Percentiles rank a stretch among this genome's conserved stretches.
Conservation (phyloP, 2,797 vertebrate species). For the Dallia pectoralis region DNA sequence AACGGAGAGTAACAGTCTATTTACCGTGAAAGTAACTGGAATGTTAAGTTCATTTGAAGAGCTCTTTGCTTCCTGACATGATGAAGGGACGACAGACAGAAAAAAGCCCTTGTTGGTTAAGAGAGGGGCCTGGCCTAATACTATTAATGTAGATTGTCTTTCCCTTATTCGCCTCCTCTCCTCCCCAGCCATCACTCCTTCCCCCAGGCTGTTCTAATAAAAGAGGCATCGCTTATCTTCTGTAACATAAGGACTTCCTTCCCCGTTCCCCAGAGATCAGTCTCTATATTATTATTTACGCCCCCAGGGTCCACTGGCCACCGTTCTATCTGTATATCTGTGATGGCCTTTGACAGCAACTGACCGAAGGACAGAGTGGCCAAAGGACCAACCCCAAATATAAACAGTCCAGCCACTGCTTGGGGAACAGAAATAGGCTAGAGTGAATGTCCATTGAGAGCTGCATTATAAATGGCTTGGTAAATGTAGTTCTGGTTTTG, state of each 20-base stretch:
- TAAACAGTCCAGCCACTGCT: not conserved
- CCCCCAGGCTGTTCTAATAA: not conserved
- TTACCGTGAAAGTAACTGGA: not conserved
- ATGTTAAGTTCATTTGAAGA: conserved; percentile 4
- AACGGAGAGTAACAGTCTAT: not conserved
- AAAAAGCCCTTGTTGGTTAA: conserved; percentile 1
- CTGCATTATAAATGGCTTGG: not conserved
- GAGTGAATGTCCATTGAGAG: not conserved
- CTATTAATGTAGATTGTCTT: not conserved
- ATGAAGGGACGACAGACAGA: not conserved
- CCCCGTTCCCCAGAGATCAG: not conserved
- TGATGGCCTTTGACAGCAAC: conserved; percentile 14
- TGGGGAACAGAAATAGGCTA: not conserved
- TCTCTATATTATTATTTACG: not conserved
- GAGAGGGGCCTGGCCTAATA: not conserved
- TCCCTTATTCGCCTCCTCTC: not conserved
- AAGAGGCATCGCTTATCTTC: not conserved
- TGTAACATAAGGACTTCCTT: not conserved
- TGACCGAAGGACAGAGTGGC: conserved; percentile 3
- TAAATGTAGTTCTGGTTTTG: not conserved
- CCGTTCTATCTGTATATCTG: not conserved
- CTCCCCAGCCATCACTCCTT: not conserved
- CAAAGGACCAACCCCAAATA: not conserved
- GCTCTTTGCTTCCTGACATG: conserved; percentile 18
- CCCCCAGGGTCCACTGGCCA: not conserved